Evolutionary conservation across 2,113 vertebrate genomes (phyloP).

Genomic region (Ammodramus savannarum): DNA sequence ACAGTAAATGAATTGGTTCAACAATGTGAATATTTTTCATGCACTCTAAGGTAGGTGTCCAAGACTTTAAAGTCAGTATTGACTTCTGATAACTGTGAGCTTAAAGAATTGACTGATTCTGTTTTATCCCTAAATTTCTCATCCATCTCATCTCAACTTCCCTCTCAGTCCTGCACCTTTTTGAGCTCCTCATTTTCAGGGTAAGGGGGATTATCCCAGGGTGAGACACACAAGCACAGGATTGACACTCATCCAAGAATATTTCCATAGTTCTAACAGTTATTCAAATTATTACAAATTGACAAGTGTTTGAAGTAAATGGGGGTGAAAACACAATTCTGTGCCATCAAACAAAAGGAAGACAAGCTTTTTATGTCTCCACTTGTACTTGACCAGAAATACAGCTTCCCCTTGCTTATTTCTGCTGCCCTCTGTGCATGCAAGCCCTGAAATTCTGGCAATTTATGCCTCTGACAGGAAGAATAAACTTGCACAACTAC

Average conservation of each 20-base stretch:
- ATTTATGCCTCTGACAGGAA: slow-evolving; percentile 42
- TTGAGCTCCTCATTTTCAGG: neutral
- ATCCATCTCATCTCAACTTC: neutral
- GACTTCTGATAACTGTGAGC: neutral
- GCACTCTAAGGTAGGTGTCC: neutral
- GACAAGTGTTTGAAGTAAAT: neutral
- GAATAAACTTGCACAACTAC: slow-evolving; percentile 5
- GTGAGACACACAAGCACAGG: fast-evolving
- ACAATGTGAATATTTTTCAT: neutral
- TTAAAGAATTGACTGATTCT: neutral
- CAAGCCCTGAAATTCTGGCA: slow-evolving; percentile 1
- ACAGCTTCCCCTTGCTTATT: neutral
- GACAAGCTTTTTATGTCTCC: neutral
- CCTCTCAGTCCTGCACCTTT: neutral
- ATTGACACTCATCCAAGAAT: neutral
- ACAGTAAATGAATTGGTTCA: neutral
- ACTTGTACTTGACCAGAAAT: neutral
- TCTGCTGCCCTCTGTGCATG: neutral
- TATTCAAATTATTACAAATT: neutral
- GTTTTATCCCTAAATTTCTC: neutral
- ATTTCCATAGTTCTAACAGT: neutral
- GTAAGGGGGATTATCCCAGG: neutral
- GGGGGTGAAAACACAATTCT: neutral
- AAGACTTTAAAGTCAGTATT: neutral
- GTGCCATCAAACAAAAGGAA: neutral